Percentiles rank a stretch among this genome's conserved stretches.
phyloP scores from a whole-genome alignment of 2,888 invertebrate species.

The Diaperis boleti region DNA sequence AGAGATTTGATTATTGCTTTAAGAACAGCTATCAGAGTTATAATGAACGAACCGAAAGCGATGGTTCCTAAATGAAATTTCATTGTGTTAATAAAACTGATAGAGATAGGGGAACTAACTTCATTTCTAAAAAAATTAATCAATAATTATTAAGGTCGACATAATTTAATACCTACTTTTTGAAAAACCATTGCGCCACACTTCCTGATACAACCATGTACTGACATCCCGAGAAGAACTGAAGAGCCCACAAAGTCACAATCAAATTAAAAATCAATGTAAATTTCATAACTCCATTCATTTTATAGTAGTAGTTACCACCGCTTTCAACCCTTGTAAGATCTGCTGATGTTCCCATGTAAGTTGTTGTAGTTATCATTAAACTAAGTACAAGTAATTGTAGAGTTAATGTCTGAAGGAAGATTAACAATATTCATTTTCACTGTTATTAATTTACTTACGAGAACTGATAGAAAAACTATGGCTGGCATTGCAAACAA shows the following conservation, averaged over 20 bases:
- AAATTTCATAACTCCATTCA: neutral
- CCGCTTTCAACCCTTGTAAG: neutral
- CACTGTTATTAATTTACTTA: constrained; percentile 1
- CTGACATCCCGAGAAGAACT: constrained; percentile 16
- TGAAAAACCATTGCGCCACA: constrained; percentile 6
- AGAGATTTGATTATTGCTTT: constrained; percentile 23
- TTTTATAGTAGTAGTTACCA: neutral
- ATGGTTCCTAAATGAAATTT: constrained; percentile 53
- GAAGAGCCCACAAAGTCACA: neutral
- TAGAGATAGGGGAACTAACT: constrained; percentile 47
- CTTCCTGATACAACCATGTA: constrained; percentile 8
- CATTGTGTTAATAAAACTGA: constrained; percentile 45
- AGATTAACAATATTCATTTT: neutral
- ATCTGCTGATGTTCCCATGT: neutral
- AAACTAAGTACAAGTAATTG: neutral
- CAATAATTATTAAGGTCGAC: neutral
- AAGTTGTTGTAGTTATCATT: neutral
- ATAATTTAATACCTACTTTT: constrained; percentile 3
- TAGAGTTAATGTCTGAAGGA: neutral
- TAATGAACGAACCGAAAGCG: constrained; percentile 52
- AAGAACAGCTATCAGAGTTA: constrained; percentile 51
- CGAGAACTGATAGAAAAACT: neutral
- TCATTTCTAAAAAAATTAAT: neutral
- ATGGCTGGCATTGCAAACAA: constrained; percentile 1
- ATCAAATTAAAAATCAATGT: constrained; percentile 1